Evolutionary conservation across 2,888 invertebrate species (phyloP), one percentile per base, ranked within the genome.

Genomic region (Hirtodrosophila confusa): DNA sequence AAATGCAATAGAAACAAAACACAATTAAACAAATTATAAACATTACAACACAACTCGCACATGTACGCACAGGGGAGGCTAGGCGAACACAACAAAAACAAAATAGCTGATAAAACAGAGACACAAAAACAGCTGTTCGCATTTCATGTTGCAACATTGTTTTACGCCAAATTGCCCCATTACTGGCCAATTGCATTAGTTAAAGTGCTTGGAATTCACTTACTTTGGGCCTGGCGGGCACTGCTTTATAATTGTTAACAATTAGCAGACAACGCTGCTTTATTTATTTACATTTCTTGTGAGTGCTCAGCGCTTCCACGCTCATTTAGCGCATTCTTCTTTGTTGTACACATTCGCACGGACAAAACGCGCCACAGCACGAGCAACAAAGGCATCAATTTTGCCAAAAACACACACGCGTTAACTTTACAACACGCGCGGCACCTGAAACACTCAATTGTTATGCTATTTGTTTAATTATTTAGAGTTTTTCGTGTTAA

Each of bases 201-300:
- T n/a, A 35, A 60, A 33, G 45, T 36, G 10, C 35, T 40, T 5
- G 11, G 23, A 45, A 45, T 39, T 44, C 43, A 70, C 85, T 57
- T 60, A 66, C 69, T 61, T 70, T 11, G 6, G n/a, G 9, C 7
- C 6, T 3, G 27, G 23, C 8, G 4, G 7, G 49, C 7, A 35
- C 2, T 9, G 11, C 4, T 24, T 0, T 23, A 45, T 44, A 37
- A 29, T 48, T 48, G 11, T 31, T 35, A 47, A 41, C 37, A 72
- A 58, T 50, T 66, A 33, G n/a, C 8, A 49, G 8, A 6, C 31
- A 37, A 27, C 37, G 29, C 60, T 48, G 44, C 45, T 63, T 86
- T 64, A 75, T 84, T 86, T 84, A 88, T 84, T 86, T 80, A 88
- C 82, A 86, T 84, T 73, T 71, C 53, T 58, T 49, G 37, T 45